Percentiles rank a stretch among this genome's conserved stretches.
Evolutionary conservation across 1,140 invertebrate species (phyloP).

Genomic region (Scaptodrosophila lebanonensis): DNA sequence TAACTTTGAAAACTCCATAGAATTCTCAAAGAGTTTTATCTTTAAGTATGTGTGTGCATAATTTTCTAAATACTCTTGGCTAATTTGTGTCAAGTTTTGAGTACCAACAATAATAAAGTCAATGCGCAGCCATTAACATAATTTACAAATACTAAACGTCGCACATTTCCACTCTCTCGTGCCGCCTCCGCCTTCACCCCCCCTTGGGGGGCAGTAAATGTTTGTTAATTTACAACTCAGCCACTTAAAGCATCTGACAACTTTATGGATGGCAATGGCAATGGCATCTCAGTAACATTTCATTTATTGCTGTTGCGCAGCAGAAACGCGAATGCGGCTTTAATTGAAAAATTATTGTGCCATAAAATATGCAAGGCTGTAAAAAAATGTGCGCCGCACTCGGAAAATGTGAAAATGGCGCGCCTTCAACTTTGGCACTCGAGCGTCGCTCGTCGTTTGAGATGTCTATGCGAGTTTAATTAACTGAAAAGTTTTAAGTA

Average conservation of each 20-base stretch:
- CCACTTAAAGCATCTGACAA: no score
- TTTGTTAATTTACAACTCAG: conserved; percentile 34
- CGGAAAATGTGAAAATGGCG: neutral
- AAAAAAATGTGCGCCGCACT: conserved; percentile 40
- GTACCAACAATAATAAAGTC: conserved; percentile 48
- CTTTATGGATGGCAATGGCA: no score
- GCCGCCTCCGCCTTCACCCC: neutral
- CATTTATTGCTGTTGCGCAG: conserved; percentile 49
- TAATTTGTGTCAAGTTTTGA: conserved; percentile 1
- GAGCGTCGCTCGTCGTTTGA: neutral
- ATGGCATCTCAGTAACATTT: conserved; percentile 61
- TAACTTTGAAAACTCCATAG: no score
- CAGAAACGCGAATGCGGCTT: conserved; percentile 46
- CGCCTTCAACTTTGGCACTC: conserved; percentile 19
- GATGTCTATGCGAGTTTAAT: conserved; percentile 55
- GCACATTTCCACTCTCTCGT: neutral
- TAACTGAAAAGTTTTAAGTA: conserved; percentile 65
- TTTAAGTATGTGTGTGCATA: no score
- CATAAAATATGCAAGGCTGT: conserved; percentile 63
- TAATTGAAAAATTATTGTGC: conserved; percentile 73
- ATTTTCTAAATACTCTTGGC: conserved; percentile 15
- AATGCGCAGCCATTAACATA: conserved; percentile 68
- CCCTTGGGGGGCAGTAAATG: conserved; percentile 18
- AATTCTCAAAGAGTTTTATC: no score
- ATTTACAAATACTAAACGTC: conserved; percentile 62